phyloP scores from a whole-genome alignment of 1,140 invertebrate species.

The Brachionus paranguensis region DNA sequence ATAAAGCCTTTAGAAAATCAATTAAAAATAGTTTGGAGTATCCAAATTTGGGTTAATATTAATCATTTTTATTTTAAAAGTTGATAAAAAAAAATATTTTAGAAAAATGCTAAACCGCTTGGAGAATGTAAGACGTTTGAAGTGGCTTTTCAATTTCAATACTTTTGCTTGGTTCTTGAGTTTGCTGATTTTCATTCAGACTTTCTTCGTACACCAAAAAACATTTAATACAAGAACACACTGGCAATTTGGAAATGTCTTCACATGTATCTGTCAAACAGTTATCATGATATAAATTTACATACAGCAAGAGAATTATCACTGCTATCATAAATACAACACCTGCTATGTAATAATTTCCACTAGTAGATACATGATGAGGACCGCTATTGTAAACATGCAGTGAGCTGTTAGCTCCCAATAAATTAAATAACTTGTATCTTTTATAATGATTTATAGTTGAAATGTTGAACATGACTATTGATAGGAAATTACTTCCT shows the following conservation, averaged over 20 bases:
- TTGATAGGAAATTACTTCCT: not conserved
- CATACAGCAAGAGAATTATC: slow-evolving; percentile 33
- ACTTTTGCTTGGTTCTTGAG: not conserved
- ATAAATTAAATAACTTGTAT: not conserved
- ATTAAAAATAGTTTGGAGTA: not conserved
- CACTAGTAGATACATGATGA: not conserved
- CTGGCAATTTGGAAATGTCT: not conserved
- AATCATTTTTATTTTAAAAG: not conserved
- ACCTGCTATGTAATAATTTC: slow-evolving; percentile 21
- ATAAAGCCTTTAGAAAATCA: not conserved
- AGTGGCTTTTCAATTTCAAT: not conserved
- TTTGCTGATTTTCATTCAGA: not conserved
- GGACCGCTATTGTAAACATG: not conserved
- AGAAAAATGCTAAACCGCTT: not conserved
- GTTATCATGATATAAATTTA: slow-evolving; percentile 26
- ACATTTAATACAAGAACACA: not conserved
- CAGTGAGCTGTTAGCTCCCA: not conserved
- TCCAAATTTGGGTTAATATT: not conserved
- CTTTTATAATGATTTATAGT: not conserved
- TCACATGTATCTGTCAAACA: slow-evolving; percentile 4
- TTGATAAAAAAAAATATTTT: not conserved
- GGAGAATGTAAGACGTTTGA: not conserved
- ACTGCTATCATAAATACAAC: slow-evolving; percentile 17
- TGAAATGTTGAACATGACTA: not conserved
- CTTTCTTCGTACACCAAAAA: not conserved